Evolutionary conservation across 1,140 invertebrate genomes (phyloP).

Genomic region (Heliconius congener): DNA sequence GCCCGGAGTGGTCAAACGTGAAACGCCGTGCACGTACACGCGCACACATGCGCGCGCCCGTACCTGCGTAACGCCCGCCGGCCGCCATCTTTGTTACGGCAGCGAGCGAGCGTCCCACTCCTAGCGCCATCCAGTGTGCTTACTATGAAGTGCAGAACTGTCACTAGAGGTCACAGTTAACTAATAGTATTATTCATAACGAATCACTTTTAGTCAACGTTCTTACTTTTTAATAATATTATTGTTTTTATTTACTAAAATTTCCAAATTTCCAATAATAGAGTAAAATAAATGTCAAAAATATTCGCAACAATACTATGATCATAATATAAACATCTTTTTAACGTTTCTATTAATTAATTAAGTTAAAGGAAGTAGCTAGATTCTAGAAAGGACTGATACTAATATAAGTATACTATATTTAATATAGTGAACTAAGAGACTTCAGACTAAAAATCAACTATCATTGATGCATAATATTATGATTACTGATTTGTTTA

Average conservation of each 20-base stretch:
- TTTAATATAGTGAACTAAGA: too few species aligned
- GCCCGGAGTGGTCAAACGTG: conserved; percentile 78
- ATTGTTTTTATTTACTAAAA: not conserved
- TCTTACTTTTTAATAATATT: not conserved
- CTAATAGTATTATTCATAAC: not conserved
- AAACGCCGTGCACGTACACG: conserved; percentile 75
- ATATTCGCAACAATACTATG: not conserved
- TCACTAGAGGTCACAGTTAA: conserved; percentile 22
- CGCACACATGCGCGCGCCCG: conserved; percentile 56
- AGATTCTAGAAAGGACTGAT: not conserved
- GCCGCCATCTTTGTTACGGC: conserved; percentile 76
- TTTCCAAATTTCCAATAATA: not conserved
- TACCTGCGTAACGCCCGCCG: conserved; percentile 73
- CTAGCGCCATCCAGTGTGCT: conserved; percentile 56
- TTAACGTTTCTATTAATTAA: not conserved
- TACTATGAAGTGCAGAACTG: not conserved
- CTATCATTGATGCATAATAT: too few species aligned
- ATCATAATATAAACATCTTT: not conserved
- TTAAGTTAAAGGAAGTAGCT: not conserved
- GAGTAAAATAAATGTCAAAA: not conserved
- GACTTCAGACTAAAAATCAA: too few species aligned
- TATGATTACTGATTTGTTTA: not conserved
- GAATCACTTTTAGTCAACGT: not conserved
- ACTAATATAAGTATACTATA: not conserved
- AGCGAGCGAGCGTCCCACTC: conserved; percentile 50